Evolutionary conservation across 2,888 invertebrate species (phyloP).

Genomic region (Antitype chi): DNA sequence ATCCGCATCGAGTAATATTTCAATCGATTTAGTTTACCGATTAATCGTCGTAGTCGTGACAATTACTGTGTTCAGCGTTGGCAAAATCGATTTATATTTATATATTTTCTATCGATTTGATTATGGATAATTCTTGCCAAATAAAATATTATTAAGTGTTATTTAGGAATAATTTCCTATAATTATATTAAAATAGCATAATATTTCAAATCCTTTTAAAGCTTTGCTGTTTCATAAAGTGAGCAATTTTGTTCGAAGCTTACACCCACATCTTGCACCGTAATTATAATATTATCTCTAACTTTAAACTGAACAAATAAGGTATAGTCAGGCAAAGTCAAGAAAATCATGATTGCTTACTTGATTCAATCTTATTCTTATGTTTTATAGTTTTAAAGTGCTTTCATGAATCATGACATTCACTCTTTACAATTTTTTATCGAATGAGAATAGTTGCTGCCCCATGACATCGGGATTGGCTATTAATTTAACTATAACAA

Average conservation of each 20-base stretch:
- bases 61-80: conserved; percentile 1
- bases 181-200: conserved; percentile 14
- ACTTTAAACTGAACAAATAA: conserved; percentile 8
- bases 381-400: not conserved
- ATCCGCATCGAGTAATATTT: conserved; percentile 52
- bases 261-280: conserved; percentile 34
- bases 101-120: conserved; percentile 17
- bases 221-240: conserved; percentile 10
- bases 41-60: conserved; percentile 43
- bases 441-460: not conserved
- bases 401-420: not conserved
- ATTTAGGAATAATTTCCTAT: conserved; percentile 17
- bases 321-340: not conserved
- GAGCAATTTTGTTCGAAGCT: conserved; percentile 42
- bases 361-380: not conserved
- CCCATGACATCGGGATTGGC: not conserved
- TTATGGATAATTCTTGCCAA: not conserved
- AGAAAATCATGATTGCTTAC: not conserved
- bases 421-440: not conserved
- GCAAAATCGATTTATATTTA: not conserved
- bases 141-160: not conserved
- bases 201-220: conserved; percentile 20
- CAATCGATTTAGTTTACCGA: conserved; percentile 55
- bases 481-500: not conserved
- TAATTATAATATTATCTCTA: conserved; percentile 43